Base-by-base conservation (phyloP, 64 coral and sea anemone species). In the Hydrozoanthus tunicans region DNA sequence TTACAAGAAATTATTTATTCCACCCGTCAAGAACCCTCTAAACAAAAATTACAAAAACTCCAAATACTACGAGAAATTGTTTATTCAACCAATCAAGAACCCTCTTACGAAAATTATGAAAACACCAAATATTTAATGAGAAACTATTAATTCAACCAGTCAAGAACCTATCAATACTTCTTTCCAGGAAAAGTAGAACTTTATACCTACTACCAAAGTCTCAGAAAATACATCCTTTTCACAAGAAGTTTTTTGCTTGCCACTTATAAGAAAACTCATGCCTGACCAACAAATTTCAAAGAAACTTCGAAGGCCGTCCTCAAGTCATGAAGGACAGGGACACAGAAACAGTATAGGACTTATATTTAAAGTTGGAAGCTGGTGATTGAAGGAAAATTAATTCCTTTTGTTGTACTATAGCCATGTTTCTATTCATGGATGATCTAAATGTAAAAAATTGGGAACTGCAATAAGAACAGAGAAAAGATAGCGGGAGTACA, bases 211-310 rank as follows among this genome's bases (percentile, higher is more conserved):
- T 57, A 90, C 71, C 73, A 90, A 71, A 90, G 72, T 59, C 72
- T 78, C 73, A 77, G 88, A 73, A 90, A 90, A 90, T 78, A 26
- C 13, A 90, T 54, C 88, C 73, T 61, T 73, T 90, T 90, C 88
- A 90, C 53, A 90, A 90, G 70, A 90, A 90, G 78, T 57, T 90
- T 78, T 73, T 32, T 90, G 88, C 88, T 63, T 90, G 57, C 54
- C 73, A 90, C 88, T 90, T 90, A 70, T 90, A 71, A 25, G 88
- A 58, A 73, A 90, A 53, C 88, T 90, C 72, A 77, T 90, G 88
- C 78, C 59, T 90, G 56, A 78, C 72, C 73, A 90, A 90, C 71
- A 59, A 78, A 77, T 90, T 90, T 90, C 88, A 90, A 90, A 90
- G 88, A 90, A 90, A 73, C 73, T 90, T 58, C 88, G 78, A 73